Evolutionary conservation across 2,113 vertebrate species (phyloP), one percentile per base, ranked within the genome.

Genomic region (Microcebus griseorufus): DNA sequence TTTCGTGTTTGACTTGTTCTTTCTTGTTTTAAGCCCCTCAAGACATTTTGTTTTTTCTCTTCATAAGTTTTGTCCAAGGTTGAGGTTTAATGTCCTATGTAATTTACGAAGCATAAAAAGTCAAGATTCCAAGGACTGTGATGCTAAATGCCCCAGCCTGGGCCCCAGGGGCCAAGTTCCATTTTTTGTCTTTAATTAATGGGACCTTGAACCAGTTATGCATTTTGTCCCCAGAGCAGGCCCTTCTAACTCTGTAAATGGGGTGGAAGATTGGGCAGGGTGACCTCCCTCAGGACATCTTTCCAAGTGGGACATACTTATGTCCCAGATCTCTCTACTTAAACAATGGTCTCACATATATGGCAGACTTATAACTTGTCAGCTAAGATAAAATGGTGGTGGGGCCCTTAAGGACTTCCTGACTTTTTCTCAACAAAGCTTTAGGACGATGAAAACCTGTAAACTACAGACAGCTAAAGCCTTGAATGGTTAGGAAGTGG

Each of bases 361-460:
- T 82, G 89, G 58, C 94, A 64, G 93, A 86, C 69, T 79, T 53
- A 69, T 82, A 91, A 94, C 78, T 55, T 94, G 91, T 53, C 83
- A 84, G 92, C 88, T 88, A 98, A 97, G 83, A 97, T 90, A 97
- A 98, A 69, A 72, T 85, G 48, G 27, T 67, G 58, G 23, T 93
- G 80, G 93, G 60, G 13, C 72, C 94, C 98, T 94, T 86, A 94
- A 93, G 62, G 76, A 76, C 4, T 69, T 81, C 96, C 85, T 97
- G 81, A 72, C 51, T 95, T 98, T 95, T 48, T 67, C 76, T 97
- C 55, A 94, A 90, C 8, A 64, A 80, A 14, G 1, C 34, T 0
- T 0, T 34, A 25, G 45, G 62, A 27, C 72, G 39, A 87, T 45
- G 89, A 95, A 96, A 82, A 93, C 32, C 94, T 55, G 78, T 7